Conservation (phyloP, 1,140 invertebrate species). For the Leptoteleia sp. region DNA sequence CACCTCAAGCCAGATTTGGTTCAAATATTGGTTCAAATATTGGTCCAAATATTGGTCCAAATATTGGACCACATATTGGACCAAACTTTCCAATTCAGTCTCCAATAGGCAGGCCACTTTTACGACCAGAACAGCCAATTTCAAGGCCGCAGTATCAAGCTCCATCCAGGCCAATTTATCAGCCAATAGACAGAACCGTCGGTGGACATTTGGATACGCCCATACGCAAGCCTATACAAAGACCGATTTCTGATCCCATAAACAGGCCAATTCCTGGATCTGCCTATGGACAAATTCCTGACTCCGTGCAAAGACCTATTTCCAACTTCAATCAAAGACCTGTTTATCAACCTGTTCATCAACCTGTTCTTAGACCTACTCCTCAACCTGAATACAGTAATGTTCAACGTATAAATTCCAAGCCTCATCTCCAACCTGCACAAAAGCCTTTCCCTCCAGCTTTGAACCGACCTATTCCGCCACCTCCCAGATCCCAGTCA, state of each 20-base stretch:
- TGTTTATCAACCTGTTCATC: too few species aligned
- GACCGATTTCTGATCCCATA: background rate
- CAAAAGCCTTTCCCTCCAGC: constrained; percentile 7
- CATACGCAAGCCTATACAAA: background rate
- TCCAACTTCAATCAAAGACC: too few species aligned
- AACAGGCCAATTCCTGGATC: constrained; percentile 4
- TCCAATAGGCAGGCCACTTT: constrained; percentile 13
- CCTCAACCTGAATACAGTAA: constrained; percentile 4
- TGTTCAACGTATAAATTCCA: background rate
- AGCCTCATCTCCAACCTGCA: background rate
- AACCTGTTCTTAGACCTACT: background rate
- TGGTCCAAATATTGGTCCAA: too few species aligned
- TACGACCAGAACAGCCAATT: constrained; percentile 11
- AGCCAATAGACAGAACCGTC: constrained; percentile 9
- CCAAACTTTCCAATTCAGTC: constrained; percentile 12
- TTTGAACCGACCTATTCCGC: constrained; percentile 17
- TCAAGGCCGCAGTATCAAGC: background rate
- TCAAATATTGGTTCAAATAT: too few species aligned
- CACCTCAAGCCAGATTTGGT: background rate
- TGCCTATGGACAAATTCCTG: too few species aligned
- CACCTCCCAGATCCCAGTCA: constrained; percentile 6
- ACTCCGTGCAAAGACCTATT: too few species aligned
- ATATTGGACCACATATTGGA: too few species aligned
- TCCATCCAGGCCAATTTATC: constrained; percentile 3
- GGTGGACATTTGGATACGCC: background rate